phyloP scores from a whole-genome alignment of 1,140 invertebrate species.

The Drosophila sp. region DNA sequence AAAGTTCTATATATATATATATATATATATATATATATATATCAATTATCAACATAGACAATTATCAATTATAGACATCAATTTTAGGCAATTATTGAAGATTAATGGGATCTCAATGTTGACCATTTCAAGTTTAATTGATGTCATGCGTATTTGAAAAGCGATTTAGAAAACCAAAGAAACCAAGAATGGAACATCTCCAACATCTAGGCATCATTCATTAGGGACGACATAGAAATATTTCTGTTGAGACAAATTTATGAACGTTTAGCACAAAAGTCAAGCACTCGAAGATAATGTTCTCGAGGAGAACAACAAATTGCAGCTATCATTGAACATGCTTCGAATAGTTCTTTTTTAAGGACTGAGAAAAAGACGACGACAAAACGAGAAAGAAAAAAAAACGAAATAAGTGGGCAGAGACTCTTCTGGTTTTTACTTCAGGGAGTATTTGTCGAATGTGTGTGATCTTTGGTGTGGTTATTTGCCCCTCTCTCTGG shows the following conservation, averaged over 20 bases:
- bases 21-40: too few species aligned
- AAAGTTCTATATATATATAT: not conserved
- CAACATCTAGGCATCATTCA: constrained; percentile 35
- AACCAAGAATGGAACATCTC: constrained; percentile 14
- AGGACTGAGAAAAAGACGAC: not conserved
- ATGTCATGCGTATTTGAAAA: constrained; percentile 81
- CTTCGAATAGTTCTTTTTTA: constrained; percentile 51
- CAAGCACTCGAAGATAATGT: constrained; percentile 77
- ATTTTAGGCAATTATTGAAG: constrained; percentile 73
- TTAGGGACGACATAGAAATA: constrained; percentile 44
- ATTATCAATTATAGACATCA: too few species aligned
- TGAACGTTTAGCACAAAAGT: constrained; percentile 79
- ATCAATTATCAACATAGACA: too few species aligned
- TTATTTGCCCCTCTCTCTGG: constrained; percentile 13
- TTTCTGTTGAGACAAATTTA: constrained; percentile 78
- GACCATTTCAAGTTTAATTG: constrained; percentile 61
- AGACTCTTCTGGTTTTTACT: constrained; percentile 4
- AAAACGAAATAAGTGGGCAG: constrained; percentile 5
- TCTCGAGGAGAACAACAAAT: constrained; percentile 70
- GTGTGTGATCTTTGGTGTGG: constrained; percentile 59
- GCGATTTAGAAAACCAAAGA: constrained; percentile 51
- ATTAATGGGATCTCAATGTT: constrained; percentile 66
- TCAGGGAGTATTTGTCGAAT: constrained; percentile 61
- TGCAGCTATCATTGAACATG: constrained; percentile 70
- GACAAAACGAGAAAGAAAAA: not conserved